Conservation (phyloP, 2,888 invertebrate genomes). For the Drosophila macrospina region DNA sequence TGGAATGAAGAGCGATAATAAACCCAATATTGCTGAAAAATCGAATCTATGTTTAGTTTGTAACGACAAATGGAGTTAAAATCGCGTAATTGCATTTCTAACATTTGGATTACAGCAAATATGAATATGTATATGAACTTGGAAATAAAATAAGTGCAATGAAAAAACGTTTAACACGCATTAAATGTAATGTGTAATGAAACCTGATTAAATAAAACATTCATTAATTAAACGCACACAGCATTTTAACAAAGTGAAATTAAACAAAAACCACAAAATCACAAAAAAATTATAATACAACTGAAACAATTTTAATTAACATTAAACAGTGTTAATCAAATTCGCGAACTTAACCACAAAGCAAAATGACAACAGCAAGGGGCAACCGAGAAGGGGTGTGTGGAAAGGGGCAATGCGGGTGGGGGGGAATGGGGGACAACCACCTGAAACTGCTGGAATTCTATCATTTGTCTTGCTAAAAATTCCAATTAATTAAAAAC, state of each 20-base stretch:
- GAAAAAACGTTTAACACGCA: too few species aligned
- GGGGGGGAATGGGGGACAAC: too few species aligned
- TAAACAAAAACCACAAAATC: conserved; percentile 1
- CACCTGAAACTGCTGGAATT: conserved; percentile 6
- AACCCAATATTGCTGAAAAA: neutral
- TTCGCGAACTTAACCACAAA: conserved; percentile 44
- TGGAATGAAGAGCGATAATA: neutral
- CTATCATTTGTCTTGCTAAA: conserved; percentile 31
- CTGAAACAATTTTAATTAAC: conserved; percentile 43
- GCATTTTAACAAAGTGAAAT: conserved; percentile 31
- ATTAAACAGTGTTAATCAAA: conserved; percentile 55
- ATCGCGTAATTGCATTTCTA: neutral
- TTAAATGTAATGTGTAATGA: neutral
- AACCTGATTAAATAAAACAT: neutral
- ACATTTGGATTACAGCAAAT: neutral
- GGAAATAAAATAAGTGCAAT: neutral
- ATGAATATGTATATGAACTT: neutral
- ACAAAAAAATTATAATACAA: neutral
- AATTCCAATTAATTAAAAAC: conserved; percentile 54
- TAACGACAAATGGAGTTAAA: neutral
- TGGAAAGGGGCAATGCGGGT: conserved; percentile 7
- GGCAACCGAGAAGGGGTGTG: neutral
- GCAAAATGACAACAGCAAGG: conserved; percentile 31
- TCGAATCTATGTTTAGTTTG: neutral
- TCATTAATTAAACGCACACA: conserved; percentile 14